Evolutionary conservation across 1,140 invertebrate species (phyloP).

Genomic region (Himalopsyche phryganea): DNA sequence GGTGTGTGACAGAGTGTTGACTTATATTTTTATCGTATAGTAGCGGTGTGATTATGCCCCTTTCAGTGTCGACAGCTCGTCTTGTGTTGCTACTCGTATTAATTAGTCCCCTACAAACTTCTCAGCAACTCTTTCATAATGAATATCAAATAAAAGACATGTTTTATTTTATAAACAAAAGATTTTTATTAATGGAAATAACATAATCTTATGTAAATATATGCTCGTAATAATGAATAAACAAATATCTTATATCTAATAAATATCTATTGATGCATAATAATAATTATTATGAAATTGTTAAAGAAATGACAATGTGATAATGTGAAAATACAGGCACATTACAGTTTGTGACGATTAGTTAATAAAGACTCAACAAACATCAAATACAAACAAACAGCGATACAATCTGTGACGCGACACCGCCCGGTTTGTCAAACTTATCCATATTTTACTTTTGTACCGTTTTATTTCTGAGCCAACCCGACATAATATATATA

Average conservation of each 20-base stretch:
- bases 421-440: conserved; percentile 20
- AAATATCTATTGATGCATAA: conserved; percentile 35
- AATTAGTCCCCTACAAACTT: too few relatives aligned
- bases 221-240: conserved; percentile 32
- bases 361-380: conserved; percentile 30
- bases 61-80: too few relatives aligned
- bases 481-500: conserved; percentile 20
- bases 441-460: conserved; percentile 13
- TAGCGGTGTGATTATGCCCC: too few relatives aligned
- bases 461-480: conserved; percentile 21
- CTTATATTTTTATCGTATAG: too few relatives aligned
- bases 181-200: conserved; percentile 33
- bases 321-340: conserved; percentile 35
- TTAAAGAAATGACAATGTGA: conserved; percentile 28
- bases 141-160: not conserved
- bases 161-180: conserved; percentile 30
- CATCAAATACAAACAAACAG: conserved; percentile 32
- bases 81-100: too few relatives aligned
- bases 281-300: conserved; percentile 21
- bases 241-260: conserved; percentile 35
- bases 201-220: conserved; percentile 35
- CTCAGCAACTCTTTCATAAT: too few relatives aligned
- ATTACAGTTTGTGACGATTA: conserved; percentile 28
- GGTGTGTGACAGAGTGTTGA: too few relatives aligned
- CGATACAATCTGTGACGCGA: conserved; percentile 26